A percentile compares a stretch with the other conserved stretches of the same genome.
These are phyloP conservation scores for Diacarnus erythraeanus DNA, from an alignment of 37 sponge, comb jelly and placozoan species.

Conservation along the genomic window DNA sequence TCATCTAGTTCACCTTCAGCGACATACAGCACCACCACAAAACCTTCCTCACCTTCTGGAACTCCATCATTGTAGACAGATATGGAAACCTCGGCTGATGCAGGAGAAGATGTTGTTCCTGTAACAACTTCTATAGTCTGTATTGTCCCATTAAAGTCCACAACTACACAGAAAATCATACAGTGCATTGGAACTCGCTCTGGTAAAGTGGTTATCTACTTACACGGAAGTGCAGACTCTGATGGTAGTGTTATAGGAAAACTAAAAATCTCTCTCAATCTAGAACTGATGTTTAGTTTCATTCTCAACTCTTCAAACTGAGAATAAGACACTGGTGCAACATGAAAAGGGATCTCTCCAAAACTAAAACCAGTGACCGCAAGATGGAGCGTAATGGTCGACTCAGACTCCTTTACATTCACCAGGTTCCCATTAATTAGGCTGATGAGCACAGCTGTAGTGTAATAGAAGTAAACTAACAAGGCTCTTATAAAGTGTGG, in stretches of 20 bases:
- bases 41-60: background rate
- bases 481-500: background rate
- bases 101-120: background rate
- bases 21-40: background rate
- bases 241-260: too few species aligned
- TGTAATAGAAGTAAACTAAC: background rate
- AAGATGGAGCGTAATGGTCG: background rate
- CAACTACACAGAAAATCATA: background rate
- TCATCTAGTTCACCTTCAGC: background rate
- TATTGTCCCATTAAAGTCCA: background rate
- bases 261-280: background rate
- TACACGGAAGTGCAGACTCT: background rate
- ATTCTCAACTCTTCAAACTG: background rate
- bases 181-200: too few species aligned
- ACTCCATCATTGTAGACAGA: background rate
- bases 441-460: background rate
- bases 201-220: background rate
- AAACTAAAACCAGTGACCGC: background rate
- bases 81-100: background rate
- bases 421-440: background rate
- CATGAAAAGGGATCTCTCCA: background rate
- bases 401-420: background rate
- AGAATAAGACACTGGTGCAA: background rate
- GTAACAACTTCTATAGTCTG: background rate
- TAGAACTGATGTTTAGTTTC: background rate